Conservation (phyloP, 1,140 invertebrate genomes). For the Arctopsyche grandis region DNA sequence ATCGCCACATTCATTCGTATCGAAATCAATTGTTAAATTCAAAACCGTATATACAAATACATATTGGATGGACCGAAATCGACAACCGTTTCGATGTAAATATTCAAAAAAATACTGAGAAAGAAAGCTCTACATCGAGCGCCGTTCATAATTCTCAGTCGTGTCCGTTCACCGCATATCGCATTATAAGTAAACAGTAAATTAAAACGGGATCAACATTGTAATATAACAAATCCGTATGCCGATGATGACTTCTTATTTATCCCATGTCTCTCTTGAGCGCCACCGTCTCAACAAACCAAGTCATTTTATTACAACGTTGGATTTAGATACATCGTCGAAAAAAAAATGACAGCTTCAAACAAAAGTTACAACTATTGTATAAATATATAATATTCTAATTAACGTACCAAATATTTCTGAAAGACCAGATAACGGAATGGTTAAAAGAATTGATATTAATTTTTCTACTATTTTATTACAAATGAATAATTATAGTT, state of each 20-base stretch:
- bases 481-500: slow-evolving; percentile 50
- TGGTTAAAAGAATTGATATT: slow-evolving; percentile 47
- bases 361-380: slow-evolving; percentile 14
- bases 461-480: slow-evolving; percentile 50
- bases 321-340: neutral
- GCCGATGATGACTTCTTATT: too few species aligned
- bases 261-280: too few species aligned
- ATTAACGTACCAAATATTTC: neutral
- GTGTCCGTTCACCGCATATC: too few species aligned
- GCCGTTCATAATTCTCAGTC: too few species aligned
- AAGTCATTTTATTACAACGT: too few species aligned
- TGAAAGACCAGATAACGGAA: slow-evolving; percentile 51
- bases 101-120: too few species aligned
- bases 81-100: too few species aligned
- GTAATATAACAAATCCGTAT: too few species aligned
- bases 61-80: neutral
- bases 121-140: too few species aligned
- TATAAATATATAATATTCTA: slow-evolving; percentile 4
- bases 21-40: neutral
- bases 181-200: too few species aligned
- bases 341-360: neutral
- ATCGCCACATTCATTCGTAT: neutral
- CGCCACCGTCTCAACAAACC: too few species aligned
- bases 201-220: too few species aligned
- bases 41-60: slow-evolving; percentile 29